Conservation (phyloP, 2,797 vertebrate species). For the Lithobates pipiens region DNA sequence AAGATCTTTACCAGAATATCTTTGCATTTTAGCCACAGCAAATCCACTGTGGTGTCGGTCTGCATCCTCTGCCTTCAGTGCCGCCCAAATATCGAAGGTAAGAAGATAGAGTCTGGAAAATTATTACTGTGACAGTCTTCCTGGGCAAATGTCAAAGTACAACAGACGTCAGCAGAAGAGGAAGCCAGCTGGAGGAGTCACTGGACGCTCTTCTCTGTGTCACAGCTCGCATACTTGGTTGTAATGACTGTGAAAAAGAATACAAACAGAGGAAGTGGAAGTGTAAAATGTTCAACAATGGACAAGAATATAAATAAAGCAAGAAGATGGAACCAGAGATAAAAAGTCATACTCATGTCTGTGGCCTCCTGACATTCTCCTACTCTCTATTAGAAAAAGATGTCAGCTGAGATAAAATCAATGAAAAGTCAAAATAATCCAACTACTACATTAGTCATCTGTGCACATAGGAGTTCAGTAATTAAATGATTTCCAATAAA, state of each 20-base stretch:
- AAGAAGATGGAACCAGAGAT: neutral
- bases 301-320: neutral
- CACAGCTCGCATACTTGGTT: neutral
- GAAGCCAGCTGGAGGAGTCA: neutral
- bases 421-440: neutral
- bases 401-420: neutral
- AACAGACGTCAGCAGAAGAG: neutral
- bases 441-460: neutral
- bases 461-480: neutral
- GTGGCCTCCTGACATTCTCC: neutral
- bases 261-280: neutral
- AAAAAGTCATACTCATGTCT: neutral
- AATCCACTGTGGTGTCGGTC: constrained; percentile 12
- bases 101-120: neutral
- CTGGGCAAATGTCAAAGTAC: neutral
- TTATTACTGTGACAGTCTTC: too few species aligned
- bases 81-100: constrained; percentile 41
- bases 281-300: neutral
- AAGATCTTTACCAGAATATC: neutral
- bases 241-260: neutral
- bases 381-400: neutral
- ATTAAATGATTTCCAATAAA: neutral
- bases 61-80: constrained; percentile 25
- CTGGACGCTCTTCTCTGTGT: neutral
- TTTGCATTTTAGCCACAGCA: constrained; percentile 42